These are phyloP conservation scores for Lobophora halterata DNA, from an alignment of 2,888 invertebrate genomes.

Conservation along the genomic window DNA sequence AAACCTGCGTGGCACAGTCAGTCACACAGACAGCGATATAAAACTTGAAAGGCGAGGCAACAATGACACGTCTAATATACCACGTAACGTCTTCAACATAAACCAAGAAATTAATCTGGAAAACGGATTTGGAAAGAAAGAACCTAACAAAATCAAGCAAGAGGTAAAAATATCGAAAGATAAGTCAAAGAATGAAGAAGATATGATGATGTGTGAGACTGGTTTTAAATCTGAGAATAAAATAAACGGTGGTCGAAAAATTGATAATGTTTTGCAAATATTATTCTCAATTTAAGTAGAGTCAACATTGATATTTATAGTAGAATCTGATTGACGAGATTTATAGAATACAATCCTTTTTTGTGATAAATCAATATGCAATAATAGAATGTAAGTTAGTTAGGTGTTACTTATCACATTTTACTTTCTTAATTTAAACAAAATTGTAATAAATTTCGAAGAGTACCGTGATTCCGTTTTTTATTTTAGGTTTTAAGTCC, in stretches of 20 bases:
- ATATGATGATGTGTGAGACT: slow-evolving; percentile 64
- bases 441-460: too few species aligned
- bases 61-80: slow-evolving; percentile 42
- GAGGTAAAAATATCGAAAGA: slow-evolving; percentile 43
- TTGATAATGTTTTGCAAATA: slow-evolving; percentile 58
- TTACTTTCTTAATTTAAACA: too few species aligned
- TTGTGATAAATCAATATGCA: slow-evolving; percentile 2
- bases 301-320: neutral
- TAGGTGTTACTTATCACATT: too few species aligned
- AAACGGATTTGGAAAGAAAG: slow-evolving; percentile 36
- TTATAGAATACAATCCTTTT: too few species aligned
- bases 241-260: slow-evolving; percentile 40
- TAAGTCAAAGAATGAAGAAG: slow-evolving; percentile 47
- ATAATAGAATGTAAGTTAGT: neutral
- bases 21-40: slow-evolving; percentile 63
- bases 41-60: slow-evolving; percentile 53
- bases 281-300: slow-evolving; percentile 50
- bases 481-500: too few species aligned
- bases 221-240: slow-evolving; percentile 41
- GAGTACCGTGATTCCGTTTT: too few species aligned
- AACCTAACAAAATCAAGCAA: slow-evolving; percentile 43
- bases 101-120: slow-evolving; percentile 71
- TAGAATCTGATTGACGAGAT: neutral
- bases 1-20: slow-evolving; percentile 66
- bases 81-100: slow-evolving; percentile 68